Evolutionary conservation across 2,797 vertebrate genomes (phyloP), one percentile per base, ranked within the genome.

Genomic region (Rhincodon typus): DNA sequence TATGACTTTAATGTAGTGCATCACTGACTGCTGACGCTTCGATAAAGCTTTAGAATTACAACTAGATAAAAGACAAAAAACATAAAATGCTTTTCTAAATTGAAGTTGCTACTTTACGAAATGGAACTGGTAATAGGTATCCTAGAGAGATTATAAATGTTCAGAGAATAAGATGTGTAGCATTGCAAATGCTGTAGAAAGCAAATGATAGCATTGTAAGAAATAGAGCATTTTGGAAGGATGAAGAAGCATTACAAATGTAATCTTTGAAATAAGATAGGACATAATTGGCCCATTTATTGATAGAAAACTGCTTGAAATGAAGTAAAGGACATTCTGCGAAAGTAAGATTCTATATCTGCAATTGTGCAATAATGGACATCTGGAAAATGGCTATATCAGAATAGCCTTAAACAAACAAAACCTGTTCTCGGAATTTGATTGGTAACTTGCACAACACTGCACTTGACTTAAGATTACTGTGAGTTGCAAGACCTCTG

Each of bases 121-220:
- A 93, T 69, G 66, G 90, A 69, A 69, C 90, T 69, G 62, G 90
- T 93, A 93, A 93, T 93, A 93, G 62, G 90, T 93, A 93, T 93
- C 90, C 90, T 69, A 69, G 62, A 69, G 90, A 93, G 90, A 93
- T 93, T 93, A 93, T 93, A 69, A 69, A 93, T 93, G 90, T 67
- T 93, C 42, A 93, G 90, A 93, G 90, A 93, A 93, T 93, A 93
- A 42, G 62, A 93, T 42, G 38, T 91, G 57, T 91, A 67, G 57
- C 34, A 91, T 67, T 91, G 34, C 88, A 91, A 66, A 91, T 93
- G n/a, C 66, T 38, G 69, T 93, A 12, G 90, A 93, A 93, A 93
- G 90, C 38, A 93, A 93, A 93, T 93, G 62, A 69, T 42, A 93
- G 62, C 62, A 12, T 25, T 93, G 62, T 93, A 38, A 42, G 90